Evolutionary conservation across 2,888 invertebrate species (phyloP).

Genomic region (Hydraecia micacea): DNA sequence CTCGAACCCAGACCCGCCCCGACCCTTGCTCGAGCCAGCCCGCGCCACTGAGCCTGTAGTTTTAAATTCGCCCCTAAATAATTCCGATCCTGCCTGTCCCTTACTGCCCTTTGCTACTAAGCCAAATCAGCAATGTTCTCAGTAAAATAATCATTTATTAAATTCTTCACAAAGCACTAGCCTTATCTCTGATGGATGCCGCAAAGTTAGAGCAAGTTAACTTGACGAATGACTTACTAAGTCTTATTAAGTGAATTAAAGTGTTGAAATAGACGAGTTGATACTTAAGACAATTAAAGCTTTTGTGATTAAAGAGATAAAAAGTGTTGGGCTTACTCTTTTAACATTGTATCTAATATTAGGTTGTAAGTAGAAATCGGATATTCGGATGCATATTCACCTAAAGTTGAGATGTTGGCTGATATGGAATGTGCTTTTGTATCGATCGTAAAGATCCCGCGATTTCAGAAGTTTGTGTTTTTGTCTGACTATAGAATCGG

Average conservation of each 20-base stretch:
- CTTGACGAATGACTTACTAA: constrained; percentile 65
- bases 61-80: no score
- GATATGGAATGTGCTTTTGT: no score
- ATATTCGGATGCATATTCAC: no score
- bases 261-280: constrained; percentile 42
- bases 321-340: not conserved
- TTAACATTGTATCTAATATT: not conserved
- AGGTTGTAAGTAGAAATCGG: no score
- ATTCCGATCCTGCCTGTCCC: no score
- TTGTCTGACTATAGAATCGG: no score
- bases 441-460: no score
- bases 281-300: constrained; percentile 33
- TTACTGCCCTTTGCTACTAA: not conserved
- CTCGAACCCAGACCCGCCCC: no score
- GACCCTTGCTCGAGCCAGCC: no score
- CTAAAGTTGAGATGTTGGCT: no score
- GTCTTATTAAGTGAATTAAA: constrained; percentile 57
- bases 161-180: constrained; percentile 47
- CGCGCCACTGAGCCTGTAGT: no score
- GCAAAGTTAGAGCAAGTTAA: constrained; percentile 65
- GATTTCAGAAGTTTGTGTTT: no score
- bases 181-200: constrained; percentile 61
- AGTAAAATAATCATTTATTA: constrained; percentile 14
- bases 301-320: constrained; percentile 13
- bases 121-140: constrained; percentile 1